These are phyloP conservation scores for Prorops nasuta DNA, from an alignment of 1,140 invertebrate species.

Conservation along the genomic window DNA sequence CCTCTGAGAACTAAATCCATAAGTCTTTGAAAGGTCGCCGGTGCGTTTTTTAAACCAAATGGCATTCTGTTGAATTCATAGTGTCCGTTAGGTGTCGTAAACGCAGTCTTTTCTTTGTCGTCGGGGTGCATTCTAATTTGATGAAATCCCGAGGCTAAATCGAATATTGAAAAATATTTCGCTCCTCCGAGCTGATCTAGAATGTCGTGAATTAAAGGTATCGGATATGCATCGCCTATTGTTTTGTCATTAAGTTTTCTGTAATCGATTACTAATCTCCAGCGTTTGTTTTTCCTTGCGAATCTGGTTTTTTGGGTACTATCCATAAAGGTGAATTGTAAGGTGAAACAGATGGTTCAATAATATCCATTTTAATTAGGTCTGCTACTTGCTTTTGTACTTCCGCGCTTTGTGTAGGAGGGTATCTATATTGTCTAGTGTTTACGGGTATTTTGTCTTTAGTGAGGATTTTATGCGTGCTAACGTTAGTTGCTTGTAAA, in stretches of 20 bases:
- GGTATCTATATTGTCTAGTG: no score
- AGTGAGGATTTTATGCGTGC: no score
- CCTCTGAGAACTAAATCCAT: background rate
- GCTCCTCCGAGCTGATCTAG: no score
- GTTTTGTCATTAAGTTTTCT: background rate
- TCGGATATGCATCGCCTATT: background rate
- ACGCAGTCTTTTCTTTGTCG: background rate
- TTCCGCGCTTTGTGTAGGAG: background rate
- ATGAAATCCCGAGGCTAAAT: no score
- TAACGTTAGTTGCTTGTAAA: no score
- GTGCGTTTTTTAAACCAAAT: no score
- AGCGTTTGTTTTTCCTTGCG: background rate
- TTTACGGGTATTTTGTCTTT: background rate
- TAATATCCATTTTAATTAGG: background rate
- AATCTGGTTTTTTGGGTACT: conserved; percentile 1
- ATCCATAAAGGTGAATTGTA: background rate
- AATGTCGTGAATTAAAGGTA: background rate
- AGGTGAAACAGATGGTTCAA: background rate
- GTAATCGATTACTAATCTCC: background rate
- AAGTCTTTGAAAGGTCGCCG: background rate
- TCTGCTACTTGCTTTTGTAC: background rate
- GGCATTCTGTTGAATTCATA: conserved; percentile 5
- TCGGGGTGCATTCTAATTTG: background rate
- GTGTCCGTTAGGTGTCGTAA: no score
- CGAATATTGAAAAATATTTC: no score